phyloP scores from a whole-genome alignment of 2,888 invertebrate genomes.

The Prosopocoilus inquinatus region DNA sequence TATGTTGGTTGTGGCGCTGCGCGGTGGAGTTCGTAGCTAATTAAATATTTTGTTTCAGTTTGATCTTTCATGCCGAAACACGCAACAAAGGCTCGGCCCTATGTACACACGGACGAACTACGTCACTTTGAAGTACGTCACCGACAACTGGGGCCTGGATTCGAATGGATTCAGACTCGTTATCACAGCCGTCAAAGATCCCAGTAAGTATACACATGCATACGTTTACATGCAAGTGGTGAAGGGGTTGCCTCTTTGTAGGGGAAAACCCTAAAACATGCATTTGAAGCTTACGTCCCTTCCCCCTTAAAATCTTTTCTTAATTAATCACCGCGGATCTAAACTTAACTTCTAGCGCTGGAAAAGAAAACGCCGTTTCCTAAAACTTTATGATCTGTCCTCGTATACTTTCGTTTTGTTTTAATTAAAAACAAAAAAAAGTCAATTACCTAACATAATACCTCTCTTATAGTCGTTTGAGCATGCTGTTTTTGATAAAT shows the following conservation, averaged over 20 bases:
- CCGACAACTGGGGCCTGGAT: slow-evolving; percentile 90
- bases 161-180: slow-evolving; percentile 90
- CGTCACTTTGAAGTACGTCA: slow-evolving; percentile 90
- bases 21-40: slow-evolving; percentile 1
- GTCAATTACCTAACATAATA: no score
- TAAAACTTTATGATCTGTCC: no score
- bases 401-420: no score
- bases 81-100: slow-evolving; percentile 82
- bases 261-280: neutral
- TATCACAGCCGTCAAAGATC: slow-evolving; percentile 92
- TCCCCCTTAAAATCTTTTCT: no score
- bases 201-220: slow-evolving; percentile 69
- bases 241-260: neutral
- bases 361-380: no score
- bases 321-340: no score
- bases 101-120: slow-evolving; percentile 91
- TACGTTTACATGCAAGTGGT: neutral
- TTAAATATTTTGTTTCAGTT: slow-evolving; percentile 61
- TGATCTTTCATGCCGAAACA: slow-evolving; percentile 88
- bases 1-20: neutral
- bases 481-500: no score
- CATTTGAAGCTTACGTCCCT: no score
- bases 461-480: no score
- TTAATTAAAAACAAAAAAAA: no score
- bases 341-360: no score